Percentiles rank a stretch among this genome's conserved stretches.
These are phyloP conservation scores for Ryuthela nishihirai DNA, from an alignment of 2,888 invertebrate genomes.

Conservation along the genomic window DNA sequence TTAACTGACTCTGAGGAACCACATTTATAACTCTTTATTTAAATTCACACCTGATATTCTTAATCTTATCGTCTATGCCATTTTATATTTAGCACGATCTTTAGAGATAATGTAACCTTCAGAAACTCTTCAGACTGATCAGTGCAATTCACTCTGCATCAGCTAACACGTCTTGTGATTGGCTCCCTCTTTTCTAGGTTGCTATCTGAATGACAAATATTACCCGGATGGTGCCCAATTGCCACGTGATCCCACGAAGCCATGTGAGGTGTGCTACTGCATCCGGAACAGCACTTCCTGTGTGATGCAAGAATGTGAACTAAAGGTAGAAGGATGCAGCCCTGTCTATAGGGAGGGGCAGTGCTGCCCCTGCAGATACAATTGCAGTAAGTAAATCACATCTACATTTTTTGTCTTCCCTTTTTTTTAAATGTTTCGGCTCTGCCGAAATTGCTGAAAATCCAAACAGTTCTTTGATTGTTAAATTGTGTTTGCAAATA, in stretches of 20 bases:
- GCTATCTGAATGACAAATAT: slow-evolving; percentile 76
- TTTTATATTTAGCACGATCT: no score
- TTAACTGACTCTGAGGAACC: no score
- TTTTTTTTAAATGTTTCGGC: not conserved
- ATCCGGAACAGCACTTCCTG: slow-evolving; percentile 90
- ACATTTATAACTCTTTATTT: no score
- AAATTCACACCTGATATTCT: no score
- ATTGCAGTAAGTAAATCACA: slow-evolving; percentile 68
- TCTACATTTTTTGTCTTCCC: not conserved
- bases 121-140: no score
- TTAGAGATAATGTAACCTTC: no score
- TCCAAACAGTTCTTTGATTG: no score
- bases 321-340: slow-evolving; percentile 83
- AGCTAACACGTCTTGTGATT: no score
- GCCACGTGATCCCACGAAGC: slow-evolving; percentile 77
- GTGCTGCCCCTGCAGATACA: slow-evolving; percentile 88
- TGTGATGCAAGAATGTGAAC: slow-evolving; percentile 90
- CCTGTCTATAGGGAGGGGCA: slow-evolving; percentile 85
- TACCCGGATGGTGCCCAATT: slow-evolving; percentile 81
- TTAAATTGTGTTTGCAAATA: no score
- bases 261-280: slow-evolving; percentile 92
- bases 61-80: no score
- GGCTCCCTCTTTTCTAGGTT: slow-evolving; percentile 63
- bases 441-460: no score
- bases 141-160: no score